Conservation (phyloP, 2,797 vertebrate species). For the Myoxocephalus aenaeus region DNA sequence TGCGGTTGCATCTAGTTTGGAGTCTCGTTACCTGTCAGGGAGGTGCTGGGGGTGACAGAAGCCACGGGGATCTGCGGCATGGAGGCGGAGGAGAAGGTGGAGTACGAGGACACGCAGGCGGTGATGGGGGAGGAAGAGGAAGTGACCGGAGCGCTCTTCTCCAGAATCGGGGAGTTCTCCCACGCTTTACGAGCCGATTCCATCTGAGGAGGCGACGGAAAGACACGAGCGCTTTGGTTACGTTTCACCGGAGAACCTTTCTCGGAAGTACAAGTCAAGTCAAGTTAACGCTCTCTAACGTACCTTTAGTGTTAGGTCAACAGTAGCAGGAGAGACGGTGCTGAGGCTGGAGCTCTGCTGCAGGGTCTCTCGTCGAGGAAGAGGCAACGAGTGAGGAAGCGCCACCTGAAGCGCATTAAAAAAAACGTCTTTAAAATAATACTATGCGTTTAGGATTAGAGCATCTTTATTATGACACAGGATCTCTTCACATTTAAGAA, state of each 20-base stretch:
- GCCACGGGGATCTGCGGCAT: slow-evolving; percentile 97
- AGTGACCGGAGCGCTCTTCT: slow-evolving; percentile 94
- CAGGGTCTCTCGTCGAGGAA: slow-evolving; percentile 94
- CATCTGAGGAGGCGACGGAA: slow-evolving; percentile 86
- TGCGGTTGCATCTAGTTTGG: no score
- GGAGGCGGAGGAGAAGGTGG: slow-evolving; percentile 94
- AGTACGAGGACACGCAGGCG: slow-evolving; percentile 89
- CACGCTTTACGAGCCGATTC: slow-evolving; percentile 98
- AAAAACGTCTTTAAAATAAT: neutral
- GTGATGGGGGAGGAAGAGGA: slow-evolving; percentile 92
- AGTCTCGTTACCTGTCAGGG: slow-evolving; percentile 88
- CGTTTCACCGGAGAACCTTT: neutral
- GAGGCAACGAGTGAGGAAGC: slow-evolving; percentile 93
- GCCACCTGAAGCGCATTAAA: slow-evolving; percentile 87
- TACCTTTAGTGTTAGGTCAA: slow-evolving; percentile 99
- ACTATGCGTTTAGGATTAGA: neutral
- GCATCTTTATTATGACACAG: neutral
- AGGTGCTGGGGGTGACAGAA: slow-evolving; percentile 97
- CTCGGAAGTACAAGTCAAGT: neutral
- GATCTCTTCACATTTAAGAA: neutral
- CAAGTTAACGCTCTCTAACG: neutral
- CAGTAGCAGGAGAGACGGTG: slow-evolving; percentile 97
- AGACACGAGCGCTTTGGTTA: neutral
- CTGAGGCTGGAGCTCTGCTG: slow-evolving; percentile 96
- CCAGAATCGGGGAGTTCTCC: slow-evolving; percentile 98